phyloP scores from a whole-genome alignment of 2,797 vertebrate species.

The Acanthopagrus latus region DNA sequence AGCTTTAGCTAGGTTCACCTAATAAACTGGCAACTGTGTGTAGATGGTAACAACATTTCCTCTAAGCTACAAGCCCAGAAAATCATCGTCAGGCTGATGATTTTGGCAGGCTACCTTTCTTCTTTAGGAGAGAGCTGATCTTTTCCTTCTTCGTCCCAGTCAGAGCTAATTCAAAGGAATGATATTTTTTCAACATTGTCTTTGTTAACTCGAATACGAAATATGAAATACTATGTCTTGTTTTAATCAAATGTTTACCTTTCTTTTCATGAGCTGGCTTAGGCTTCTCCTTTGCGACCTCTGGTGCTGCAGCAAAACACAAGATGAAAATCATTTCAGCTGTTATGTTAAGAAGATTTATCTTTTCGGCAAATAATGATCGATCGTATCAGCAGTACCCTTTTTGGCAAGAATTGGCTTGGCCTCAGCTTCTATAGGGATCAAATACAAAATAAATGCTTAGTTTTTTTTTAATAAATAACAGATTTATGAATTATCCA shows the following conservation, averaged over 20 bases:
- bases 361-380: background rate
- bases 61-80: background rate
- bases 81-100: slow-evolving; percentile 17
- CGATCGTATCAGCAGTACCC: slow-evolving; percentile 39
- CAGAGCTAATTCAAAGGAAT: slow-evolving; percentile 44
- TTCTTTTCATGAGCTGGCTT: slow-evolving; percentile 65
- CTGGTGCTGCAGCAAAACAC: slow-evolving; percentile 34
- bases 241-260: slow-evolving; percentile 46
- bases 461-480: background rate
- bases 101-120: slow-evolving; percentile 68
- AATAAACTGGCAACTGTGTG: background rate
- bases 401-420: slow-evolving; percentile 52
- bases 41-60: background rate
- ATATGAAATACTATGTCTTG: background rate
- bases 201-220: background rate
- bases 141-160: slow-evolving; percentile 47
- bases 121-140: slow-evolving; percentile 51
- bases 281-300: slow-evolving; percentile 50
- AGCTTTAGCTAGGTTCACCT: background rate
- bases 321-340: background rate
- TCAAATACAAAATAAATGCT: background rate
- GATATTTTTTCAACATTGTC: background rate
- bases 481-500: background rate
- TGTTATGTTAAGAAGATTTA: background rate
- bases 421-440: slow-evolving; percentile 45